These are phyloP conservation scores for Hydriomena furcata DNA, from an alignment of 2,888 invertebrate genomes.

Conservation along the genomic window DNA sequence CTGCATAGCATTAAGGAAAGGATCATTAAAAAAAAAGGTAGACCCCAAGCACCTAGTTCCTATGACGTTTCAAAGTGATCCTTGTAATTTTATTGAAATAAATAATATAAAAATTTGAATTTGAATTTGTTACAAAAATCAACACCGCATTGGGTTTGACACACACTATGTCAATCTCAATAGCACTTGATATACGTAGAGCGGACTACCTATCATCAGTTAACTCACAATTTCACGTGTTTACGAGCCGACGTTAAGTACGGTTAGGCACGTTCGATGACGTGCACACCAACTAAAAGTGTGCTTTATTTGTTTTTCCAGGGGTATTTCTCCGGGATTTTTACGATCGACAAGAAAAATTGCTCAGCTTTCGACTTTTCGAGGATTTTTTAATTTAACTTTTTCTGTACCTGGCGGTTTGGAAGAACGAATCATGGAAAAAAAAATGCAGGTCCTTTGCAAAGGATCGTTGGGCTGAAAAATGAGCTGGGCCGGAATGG, in stretches of 20 bases:
- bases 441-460: too few species aligned
- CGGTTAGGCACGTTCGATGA: constrained; percentile 26
- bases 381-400: neutral
- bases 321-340: neutral
- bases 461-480: too few species aligned
- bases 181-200: constrained; percentile 3
- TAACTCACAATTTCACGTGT: constrained; percentile 13
- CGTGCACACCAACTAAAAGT: constrained; percentile 6
- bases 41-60: too few species aligned
- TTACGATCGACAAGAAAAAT: neutral
- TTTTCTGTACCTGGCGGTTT: too few species aligned
- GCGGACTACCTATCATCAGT: neutral
- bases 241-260: constrained; percentile 27
- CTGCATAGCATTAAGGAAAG: too few species aligned
- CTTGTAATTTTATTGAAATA: too few species aligned
- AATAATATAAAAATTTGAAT: too few species aligned
- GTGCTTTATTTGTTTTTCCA: constrained; percentile 15
- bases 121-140: too few species aligned
- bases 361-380: neutral
- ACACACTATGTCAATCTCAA: constrained; percentile 11
- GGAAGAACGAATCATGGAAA: too few species aligned
- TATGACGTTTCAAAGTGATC: too few species aligned
- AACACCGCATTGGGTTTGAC: constrained; percentile 13
- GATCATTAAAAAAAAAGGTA: too few species aligned
- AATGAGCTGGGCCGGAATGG: too few species aligned